phyloP scores from a whole-genome alignment of 1,140 invertebrate species.

The Daktulosphaira vitifoliae region DNA sequence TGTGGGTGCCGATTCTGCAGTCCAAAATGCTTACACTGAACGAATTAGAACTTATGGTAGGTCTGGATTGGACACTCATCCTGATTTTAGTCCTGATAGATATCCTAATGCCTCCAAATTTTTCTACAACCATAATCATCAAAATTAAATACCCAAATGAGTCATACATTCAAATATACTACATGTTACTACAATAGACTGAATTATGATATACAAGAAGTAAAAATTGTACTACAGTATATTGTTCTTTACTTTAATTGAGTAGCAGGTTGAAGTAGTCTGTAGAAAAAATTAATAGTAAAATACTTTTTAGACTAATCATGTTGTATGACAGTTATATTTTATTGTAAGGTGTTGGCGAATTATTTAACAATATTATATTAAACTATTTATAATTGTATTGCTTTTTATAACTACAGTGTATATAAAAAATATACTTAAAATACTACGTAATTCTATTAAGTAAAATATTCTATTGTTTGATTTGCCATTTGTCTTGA shows the following conservation, averaged over 20 bases:
- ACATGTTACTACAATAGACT: conserved; percentile 19
- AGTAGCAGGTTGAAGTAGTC: no score
- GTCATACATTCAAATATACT: no score
- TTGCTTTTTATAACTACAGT: conserved; percentile 16
- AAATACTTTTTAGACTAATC: no score
- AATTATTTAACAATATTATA: conserved; percentile 11
- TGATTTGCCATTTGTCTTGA: conserved; percentile 1
- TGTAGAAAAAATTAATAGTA: no score
- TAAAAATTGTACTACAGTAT: no score
- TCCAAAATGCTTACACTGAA: conserved; percentile 35
- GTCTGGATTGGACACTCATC: conserved; percentile 36
- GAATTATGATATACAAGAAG: conserved; percentile 10
- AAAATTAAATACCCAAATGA: conserved; percentile 22
- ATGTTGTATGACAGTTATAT: not conserved
- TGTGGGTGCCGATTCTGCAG: conserved; percentile 36
- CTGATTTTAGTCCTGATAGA: conserved; percentile 38
- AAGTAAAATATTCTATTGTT: conserved; percentile 10
- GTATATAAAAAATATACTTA: not conserved
- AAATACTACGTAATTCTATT: not conserved
- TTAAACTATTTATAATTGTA: not conserved
- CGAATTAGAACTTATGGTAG: conserved; percentile 35
- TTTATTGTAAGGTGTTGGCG: conserved; percentile 21
- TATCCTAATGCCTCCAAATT: conserved; percentile 40
- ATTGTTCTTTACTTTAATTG: no score
- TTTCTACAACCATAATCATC: conserved; percentile 31